Percentiles rank a stretch among this genome's conserved stretches.
Evolutionary conservation across 2,113 vertebrate species (phyloP).

Genomic region (Lophura nycthemera): DNA sequence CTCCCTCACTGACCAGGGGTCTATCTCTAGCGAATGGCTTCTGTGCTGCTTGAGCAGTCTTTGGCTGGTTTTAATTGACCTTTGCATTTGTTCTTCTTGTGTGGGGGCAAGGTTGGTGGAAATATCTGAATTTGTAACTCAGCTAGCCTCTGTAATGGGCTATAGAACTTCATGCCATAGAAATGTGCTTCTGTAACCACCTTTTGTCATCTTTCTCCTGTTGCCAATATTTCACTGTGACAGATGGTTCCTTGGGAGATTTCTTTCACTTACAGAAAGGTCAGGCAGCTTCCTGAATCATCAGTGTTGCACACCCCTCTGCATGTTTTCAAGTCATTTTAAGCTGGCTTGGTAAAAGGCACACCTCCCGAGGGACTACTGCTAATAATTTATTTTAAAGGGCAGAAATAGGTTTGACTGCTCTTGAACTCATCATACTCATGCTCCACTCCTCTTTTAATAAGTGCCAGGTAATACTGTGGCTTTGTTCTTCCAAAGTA

Average conservation of each 20-base stretch:
- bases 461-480: background rate
- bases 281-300: slow-evolving; percentile 40
- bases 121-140: background rate
- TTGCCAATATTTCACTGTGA: slow-evolving; percentile 1
- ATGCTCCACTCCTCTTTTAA: background rate
- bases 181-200: background rate
- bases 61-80: background rate
- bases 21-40: background rate
- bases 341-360: background rate
- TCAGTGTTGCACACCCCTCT: background rate
- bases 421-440: background rate
- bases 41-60: background rate
- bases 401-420: background rate
- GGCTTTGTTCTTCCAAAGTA: background rate
- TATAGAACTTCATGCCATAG: background rate
- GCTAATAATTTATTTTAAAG: background rate
- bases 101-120: background rate
- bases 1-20: background rate
- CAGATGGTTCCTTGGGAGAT: background rate
- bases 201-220: slow-evolving; percentile 23
- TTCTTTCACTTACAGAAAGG: background rate
- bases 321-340: slow-evolving; percentile 15
- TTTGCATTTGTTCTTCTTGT: background rate
- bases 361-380: background rate
- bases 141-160: background rate